Percentiles rank a stretch among this genome's conserved stretches.
phyloP scores from a whole-genome alignment of 2,797 vertebrate species.

The Erethizon dorsatum region DNA sequence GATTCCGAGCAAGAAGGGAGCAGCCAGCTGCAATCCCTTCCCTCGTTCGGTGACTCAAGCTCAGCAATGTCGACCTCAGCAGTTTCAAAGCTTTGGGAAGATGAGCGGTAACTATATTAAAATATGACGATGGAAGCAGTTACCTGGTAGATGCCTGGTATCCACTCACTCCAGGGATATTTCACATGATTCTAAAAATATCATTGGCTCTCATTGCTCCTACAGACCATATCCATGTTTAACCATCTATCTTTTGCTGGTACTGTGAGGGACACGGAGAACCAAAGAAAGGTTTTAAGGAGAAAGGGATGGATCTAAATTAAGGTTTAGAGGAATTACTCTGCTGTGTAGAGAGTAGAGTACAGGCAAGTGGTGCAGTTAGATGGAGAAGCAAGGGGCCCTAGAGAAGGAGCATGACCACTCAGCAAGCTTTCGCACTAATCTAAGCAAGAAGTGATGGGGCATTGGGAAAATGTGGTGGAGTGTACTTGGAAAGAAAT shows the following conservation, averaged over 20 bases:
- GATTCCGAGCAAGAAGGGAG: background rate
- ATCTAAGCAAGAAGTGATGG: background rate
- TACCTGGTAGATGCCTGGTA: background rate
- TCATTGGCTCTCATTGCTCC: background rate
- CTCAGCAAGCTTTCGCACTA: background rate
- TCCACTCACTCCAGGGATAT: background rate
- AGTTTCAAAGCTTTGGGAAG: constrained; percentile 14
- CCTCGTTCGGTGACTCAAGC: background rate
- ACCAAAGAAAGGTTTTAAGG: background rate
- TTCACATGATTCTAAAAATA: background rate
- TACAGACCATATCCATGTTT: background rate
- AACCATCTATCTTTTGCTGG: background rate
- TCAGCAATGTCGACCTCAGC: background rate
- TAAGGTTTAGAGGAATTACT: background rate
- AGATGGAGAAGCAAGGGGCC: background rate
- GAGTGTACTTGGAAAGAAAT: background rate
- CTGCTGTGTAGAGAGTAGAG: background rate
- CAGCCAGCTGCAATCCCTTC: background rate
- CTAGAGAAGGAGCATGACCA: background rate
- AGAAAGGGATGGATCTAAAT: background rate
- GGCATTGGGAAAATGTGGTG: background rate
- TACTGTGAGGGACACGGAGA: background rate
- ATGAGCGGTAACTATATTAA: constrained; percentile 5
- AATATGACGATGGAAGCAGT: background rate
- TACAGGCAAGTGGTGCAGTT: background rate